A percentile compares a stretch with the other conserved stretches of the same genome.
phyloP scores from a whole-genome alignment of 2,113 vertebrate species.

The Odontesthes bonariensis region DNA sequence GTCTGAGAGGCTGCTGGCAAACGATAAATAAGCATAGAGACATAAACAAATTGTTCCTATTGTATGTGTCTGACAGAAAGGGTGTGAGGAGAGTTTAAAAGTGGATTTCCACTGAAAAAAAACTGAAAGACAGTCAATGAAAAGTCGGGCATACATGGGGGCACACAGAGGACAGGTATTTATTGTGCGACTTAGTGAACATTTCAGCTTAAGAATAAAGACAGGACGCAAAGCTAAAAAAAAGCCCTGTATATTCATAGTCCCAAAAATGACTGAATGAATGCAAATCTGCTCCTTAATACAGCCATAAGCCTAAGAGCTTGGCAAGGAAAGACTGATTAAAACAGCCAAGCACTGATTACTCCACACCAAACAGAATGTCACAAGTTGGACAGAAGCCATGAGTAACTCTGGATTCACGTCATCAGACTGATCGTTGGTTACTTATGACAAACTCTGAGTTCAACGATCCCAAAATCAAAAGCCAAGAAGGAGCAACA shows the following conservation, averaged over 20 bases:
- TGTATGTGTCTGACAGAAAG: background rate
- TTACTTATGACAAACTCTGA: conserved; percentile 36
- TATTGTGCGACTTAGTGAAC: conserved; percentile 29
- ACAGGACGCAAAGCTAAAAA: conserved; percentile 36
- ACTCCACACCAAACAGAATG: conserved; percentile 44
- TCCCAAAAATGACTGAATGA: conserved; percentile 58
- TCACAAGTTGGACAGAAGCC: conserved; percentile 51
- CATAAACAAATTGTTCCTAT: conserved; percentile 25
- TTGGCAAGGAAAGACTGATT: conserved; percentile 65
- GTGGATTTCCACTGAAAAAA: too few relatives aligned
- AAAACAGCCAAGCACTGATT: conserved; percentile 72
- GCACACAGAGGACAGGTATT: conserved; percentile 3
- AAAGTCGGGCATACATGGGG: conserved; percentile 6
- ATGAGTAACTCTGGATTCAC: conserved; percentile 25
- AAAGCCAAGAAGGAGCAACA: conserved; percentile 3
- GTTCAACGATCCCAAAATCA: conserved; percentile 14
- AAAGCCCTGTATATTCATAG: conserved; percentile 58
- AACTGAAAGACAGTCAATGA: conserved; percentile 6
- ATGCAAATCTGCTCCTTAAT: conserved; percentile 58
- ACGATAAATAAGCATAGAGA: conserved; percentile 20
- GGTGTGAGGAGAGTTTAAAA: too few relatives aligned
- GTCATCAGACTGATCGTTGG: conserved; percentile 47
- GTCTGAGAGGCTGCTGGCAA: conserved; percentile 3
- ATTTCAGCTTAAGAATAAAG: conserved; percentile 10
- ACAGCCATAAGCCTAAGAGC: conserved; percentile 66